Conservation (phyloP, 2,113 vertebrate genomes). For the Percopsis transmontana region DNA sequence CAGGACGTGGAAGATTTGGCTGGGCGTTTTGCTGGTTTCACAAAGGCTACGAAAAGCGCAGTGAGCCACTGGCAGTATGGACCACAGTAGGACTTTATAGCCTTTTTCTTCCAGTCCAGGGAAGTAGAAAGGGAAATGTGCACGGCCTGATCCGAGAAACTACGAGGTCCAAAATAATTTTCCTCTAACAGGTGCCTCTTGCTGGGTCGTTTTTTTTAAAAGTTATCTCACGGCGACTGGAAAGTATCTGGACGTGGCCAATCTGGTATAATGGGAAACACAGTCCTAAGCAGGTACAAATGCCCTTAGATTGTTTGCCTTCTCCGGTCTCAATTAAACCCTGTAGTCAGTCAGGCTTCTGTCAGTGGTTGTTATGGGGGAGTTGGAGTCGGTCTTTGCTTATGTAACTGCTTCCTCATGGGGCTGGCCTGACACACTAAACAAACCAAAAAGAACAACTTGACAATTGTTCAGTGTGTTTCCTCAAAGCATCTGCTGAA, state of each 20-base stretch:
- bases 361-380: slow-evolving; percentile 29
- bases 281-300: slow-evolving; percentile 37
- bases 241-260: slow-evolving; percentile 45
- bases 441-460: not conserved
- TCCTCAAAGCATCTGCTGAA: not conserved
- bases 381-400: slow-evolving; percentile 19
- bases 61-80: not conserved
- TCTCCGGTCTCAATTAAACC: slow-evolving; percentile 11
- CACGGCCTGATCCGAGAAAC: not conserved
- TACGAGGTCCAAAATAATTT: not conserved
- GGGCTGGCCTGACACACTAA: not conserved
- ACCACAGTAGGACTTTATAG: not conserved
- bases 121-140: not conserved
- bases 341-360: slow-evolving; percentile 27
- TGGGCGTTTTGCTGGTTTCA: not conserved
- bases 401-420: slow-evolving; percentile 18
- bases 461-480: not conserved
- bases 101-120: not conserved
- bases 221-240: slow-evolving; percentile 32
- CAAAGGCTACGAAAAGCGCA: not conserved
- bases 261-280: slow-evolving; percentile 38
- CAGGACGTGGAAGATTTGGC: not conserved
- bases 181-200: slow-evolving; percentile 34
- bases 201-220: slow-evolving; percentile 14
- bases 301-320: slow-evolving; percentile 23